phyloP scores from a whole-genome alignment of 2,113 vertebrate species.

The Gymnarchus niloticus region DNA sequence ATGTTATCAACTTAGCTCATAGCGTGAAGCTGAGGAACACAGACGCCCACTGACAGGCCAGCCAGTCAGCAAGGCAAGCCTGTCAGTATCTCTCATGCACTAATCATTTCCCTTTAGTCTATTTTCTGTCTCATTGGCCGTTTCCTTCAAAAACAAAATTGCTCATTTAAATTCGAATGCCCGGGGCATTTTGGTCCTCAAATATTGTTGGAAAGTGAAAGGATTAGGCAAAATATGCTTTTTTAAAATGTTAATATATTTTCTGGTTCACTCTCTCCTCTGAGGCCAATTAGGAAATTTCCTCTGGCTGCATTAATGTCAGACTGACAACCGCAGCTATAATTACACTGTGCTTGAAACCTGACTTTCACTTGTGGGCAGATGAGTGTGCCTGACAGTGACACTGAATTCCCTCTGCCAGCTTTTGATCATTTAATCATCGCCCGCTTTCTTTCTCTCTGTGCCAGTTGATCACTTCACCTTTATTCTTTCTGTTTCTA shows the following conservation, averaged over 20 bases:
- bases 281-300: constrained; percentile 99
- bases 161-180: constrained; percentile 99
- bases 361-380: constrained; percentile 99
- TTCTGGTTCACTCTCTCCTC: constrained; percentile 99
- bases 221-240: constrained; percentile 99
- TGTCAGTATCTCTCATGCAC: constrained; percentile 99
- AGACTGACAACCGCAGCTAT: constrained; percentile 99
- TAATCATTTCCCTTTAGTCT: constrained; percentile 99
- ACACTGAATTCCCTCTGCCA: constrained; percentile 94
- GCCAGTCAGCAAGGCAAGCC: constrained; percentile 99
- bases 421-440: constrained; percentile 99
- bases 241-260: constrained; percentile 99
- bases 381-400: constrained; percentile 97
- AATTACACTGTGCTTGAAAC: constrained; percentile 99
- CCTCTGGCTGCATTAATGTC: constrained; percentile 99
- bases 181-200: constrained; percentile 99
- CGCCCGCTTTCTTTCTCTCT: constrained; percentile 70
- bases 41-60: constrained; percentile 99
- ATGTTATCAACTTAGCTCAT: constrained; percentile 99
- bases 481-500: constrained; percentile 93
- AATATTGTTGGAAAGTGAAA: constrained; percentile 99
- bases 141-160: constrained; percentile 99
- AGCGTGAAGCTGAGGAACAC: constrained; percentile 96
- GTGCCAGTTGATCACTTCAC: constrained; percentile 86
- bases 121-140: constrained; percentile 99